Evolutionary conservation across 2,797 vertebrate genomes (phyloP).

Genomic region (Cottoperca gobio): DNA sequence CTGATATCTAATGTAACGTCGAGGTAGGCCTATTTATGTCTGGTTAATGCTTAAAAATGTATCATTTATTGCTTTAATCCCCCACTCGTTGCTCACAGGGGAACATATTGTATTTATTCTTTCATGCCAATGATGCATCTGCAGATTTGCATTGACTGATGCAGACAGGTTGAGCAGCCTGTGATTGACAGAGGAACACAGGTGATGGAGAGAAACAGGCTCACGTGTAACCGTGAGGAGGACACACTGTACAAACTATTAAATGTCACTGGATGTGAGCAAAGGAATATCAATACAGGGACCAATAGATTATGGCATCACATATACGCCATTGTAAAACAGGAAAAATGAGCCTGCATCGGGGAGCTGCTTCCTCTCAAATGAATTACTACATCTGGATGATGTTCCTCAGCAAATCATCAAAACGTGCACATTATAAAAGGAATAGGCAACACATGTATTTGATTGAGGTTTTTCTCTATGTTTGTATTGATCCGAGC

Average conservation of each 20-base stretch:
- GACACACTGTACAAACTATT: slow-evolving; percentile 24
- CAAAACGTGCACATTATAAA: not conserved
- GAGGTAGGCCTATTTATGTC: slow-evolving; percentile 43
- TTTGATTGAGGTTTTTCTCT: not conserved
- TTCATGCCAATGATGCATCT: not conserved
- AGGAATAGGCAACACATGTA: not conserved
- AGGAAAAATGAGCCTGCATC: not conserved
- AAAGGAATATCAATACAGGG: not conserved
- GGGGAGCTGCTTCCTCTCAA: not conserved
- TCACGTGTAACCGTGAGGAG: slow-evolving; percentile 20
- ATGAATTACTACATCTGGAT: not conserved
- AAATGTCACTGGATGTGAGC: not conserved
- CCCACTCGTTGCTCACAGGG: not conserved
- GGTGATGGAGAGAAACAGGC: not conserved
- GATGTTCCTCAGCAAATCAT: not conserved
- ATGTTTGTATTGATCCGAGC: not conserved
- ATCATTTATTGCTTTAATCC: not conserved
- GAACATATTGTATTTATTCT: not conserved
- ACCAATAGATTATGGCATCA: no score
- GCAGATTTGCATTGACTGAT: not conserved
- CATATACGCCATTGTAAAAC: not conserved
- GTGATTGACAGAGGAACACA: not conserved
- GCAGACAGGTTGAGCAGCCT: not conserved
- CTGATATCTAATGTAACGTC: not conserved
- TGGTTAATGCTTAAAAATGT: not conserved